phyloP scores from a whole-genome alignment of 2,113 vertebrate species.

The Eurypyga helias region DNA sequence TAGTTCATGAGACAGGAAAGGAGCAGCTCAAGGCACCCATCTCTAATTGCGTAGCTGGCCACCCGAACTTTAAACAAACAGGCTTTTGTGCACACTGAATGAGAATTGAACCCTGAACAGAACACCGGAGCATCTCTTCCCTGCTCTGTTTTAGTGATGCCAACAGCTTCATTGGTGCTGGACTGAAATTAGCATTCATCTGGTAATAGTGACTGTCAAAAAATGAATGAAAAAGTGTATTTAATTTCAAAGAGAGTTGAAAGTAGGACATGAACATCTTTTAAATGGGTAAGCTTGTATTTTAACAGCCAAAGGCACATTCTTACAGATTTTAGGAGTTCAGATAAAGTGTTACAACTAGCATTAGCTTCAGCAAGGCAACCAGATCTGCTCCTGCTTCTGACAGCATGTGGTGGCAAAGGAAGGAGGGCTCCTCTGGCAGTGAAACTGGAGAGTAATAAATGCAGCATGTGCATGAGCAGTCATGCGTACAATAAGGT shows the following conservation, averaged over 20 bases:
- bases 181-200: neutral
- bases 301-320: neutral
- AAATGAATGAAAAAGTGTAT: neutral
- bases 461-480: neutral
- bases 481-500: neutral
- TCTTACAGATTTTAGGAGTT: neutral
- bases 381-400: neutral
- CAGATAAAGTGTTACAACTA: neutral
- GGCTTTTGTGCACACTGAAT: neutral
- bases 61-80: neutral
- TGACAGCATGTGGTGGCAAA: neutral
- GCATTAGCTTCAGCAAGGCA: neutral
- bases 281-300: neutral
- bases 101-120: neutral
- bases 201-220: neutral
- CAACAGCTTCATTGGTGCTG: neutral
- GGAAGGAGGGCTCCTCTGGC: neutral
- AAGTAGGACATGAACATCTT: neutral
- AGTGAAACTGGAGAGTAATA: neutral
- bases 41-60: neutral
- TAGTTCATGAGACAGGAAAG: neutral
- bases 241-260: neutral
- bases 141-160: neutral
- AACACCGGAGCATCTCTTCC: neutral
- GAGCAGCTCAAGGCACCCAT: neutral